Evolutionary conservation across 2,888 invertebrate species (phyloP).

Genomic region (Luffia ferchaultella): DNA sequence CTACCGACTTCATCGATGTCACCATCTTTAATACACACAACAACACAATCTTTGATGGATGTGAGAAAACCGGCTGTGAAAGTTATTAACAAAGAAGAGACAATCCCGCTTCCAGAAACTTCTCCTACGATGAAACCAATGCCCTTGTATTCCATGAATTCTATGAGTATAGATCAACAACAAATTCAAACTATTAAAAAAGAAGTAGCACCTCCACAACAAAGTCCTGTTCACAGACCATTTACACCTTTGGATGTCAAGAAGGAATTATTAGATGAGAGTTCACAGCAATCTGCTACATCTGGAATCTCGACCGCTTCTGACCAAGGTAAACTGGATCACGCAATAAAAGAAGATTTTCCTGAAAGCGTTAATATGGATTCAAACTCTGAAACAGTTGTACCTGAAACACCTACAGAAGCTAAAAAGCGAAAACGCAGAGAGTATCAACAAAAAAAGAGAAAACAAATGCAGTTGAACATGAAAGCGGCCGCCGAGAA

Average conservation of each 20-base stretch:
- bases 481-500: slow-evolving; percentile 72
- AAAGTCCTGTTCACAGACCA: slow-evolving; percentile 59
- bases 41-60: slow-evolving; percentile 59
- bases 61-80: slow-evolving; percentile 47
- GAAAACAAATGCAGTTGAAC: slow-evolving; percentile 76
- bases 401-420: slow-evolving; percentile 60
- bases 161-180: slow-evolving; percentile 43
- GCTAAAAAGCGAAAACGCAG: slow-evolving; percentile 76
- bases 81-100: slow-evolving; percentile 48
- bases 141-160: slow-evolving; percentile 51
- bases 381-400: slow-evolving; percentile 39
- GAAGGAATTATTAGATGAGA: slow-evolving; percentile 76
- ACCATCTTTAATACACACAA: slow-evolving; percentile 42
- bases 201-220: slow-evolving; percentile 55
- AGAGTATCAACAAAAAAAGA: slow-evolving; percentile 85
- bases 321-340: slow-evolving; percentile 67
- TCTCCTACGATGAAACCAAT: slow-evolving; percentile 50
- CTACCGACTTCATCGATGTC: slow-evolving; percentile 45
- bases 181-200: slow-evolving; percentile 58
- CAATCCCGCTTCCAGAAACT: slow-evolving; percentile 41
- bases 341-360: slow-evolving; percentile 67
- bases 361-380: slow-evolving; percentile 55
- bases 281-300: slow-evolving; percentile 68
- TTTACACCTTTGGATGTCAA: slow-evolving; percentile 73
- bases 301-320: slow-evolving; percentile 66